Evolutionary conservation across 2,797 vertebrate genomes (phyloP).

Genomic region (Chaetodon trifasciatus): DNA sequence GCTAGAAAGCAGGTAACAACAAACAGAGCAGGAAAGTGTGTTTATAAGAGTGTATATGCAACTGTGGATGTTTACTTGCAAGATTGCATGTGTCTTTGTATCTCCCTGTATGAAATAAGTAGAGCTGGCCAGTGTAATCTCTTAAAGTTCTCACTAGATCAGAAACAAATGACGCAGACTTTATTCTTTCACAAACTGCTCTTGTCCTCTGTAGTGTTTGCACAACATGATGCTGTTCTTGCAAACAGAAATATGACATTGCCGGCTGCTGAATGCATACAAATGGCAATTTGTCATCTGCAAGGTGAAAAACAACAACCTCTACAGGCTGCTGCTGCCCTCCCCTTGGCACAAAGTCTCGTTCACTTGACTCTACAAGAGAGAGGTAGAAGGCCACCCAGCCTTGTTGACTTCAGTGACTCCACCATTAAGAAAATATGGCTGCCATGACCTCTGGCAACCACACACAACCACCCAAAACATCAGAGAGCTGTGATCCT

Average conservation of each 20-base stretch:
- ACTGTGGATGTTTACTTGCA: constrained; percentile 14
- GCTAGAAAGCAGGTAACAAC: constrained; percentile 56
- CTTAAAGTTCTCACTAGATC: not conserved
- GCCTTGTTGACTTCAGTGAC: constrained; percentile 83
- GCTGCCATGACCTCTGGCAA: constrained; percentile 78
- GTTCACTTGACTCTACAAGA: constrained; percentile 31
- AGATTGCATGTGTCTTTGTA: not conserved
- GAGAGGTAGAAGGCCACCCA: constrained; percentile 69
- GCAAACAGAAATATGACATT: constrained; percentile 22
- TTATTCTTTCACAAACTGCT: not conserved
- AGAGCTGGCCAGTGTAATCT: not conserved
- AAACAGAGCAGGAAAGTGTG: constrained; percentile 20
- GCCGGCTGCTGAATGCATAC: constrained; percentile 10
- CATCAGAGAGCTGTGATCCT: constrained; percentile 73
- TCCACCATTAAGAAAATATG: constrained; percentile 81
- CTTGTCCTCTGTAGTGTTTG: not conserved
- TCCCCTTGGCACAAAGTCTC: constrained; percentile 21
- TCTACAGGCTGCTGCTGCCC: constrained; percentile 3
- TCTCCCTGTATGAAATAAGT: constrained; percentile 5
- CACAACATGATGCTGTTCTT: constrained; percentile 5
- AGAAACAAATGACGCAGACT: not conserved
- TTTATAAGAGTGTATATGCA: not conserved
- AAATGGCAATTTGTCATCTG: constrained; percentile 20
- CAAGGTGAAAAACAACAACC: constrained; percentile 27
- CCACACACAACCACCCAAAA: constrained; percentile 63